Conservation (phyloP, 2,797 vertebrate genomes). For the Sylvia borin region DNA sequence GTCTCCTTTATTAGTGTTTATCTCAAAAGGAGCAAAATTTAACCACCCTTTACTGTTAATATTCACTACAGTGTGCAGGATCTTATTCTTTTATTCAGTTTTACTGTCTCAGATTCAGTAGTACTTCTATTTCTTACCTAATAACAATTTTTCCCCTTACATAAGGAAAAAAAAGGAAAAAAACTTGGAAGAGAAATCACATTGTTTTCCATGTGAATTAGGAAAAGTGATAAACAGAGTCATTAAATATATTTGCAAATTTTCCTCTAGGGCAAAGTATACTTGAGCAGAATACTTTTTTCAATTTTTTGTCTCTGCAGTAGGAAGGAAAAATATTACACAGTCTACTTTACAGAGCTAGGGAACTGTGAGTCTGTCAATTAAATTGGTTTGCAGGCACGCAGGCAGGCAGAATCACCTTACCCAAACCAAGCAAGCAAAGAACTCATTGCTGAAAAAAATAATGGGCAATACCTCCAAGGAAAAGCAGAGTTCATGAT, state of each 20-base stretch:
- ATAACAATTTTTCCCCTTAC: neutral
- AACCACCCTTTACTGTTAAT: neutral
- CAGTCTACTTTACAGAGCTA: neutral
- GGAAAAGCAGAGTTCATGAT: neutral
- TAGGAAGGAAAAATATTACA: neutral
- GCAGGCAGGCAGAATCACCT: neutral
- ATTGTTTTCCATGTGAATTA: slow-evolving; percentile 1
- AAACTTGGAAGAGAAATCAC: neutral
- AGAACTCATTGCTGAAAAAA: neutral
- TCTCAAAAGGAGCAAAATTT: neutral
- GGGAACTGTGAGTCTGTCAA: neutral
- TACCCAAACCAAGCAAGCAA: neutral
- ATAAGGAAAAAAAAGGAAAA: neutral
- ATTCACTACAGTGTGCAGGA: neutral
- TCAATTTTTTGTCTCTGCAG: neutral
- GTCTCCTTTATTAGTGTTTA: neutral
- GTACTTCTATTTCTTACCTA: neutral
- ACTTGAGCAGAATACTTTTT: neutral
- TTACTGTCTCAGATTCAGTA: neutral
- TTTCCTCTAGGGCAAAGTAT: slow-evolving; percentile 20
- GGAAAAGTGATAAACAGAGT: slow-evolving; percentile 13
- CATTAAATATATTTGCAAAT: slow-evolving; percentile 3
- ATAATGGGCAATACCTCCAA: neutral
- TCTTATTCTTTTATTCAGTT: neutral
- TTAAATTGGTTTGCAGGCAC: neutral